phyloP scores from a whole-genome alignment of 2,888 invertebrate genomes.

The Leptopterna dolabrata region DNA sequence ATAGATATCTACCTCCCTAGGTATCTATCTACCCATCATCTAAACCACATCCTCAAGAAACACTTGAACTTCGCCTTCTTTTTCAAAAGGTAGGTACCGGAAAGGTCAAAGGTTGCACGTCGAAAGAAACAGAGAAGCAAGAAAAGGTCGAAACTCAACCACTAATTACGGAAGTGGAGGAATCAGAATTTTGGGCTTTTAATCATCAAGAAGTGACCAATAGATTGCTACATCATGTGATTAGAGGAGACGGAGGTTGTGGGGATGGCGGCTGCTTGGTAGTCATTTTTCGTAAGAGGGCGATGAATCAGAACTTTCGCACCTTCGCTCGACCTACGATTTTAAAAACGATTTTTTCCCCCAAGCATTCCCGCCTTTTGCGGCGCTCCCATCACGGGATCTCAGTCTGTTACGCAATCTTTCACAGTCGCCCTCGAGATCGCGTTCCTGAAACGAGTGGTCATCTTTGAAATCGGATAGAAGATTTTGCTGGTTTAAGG shows the following conservation, averaged over 20 bases:
- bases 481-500: not conserved
- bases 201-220: not conserved
- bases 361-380: not conserved
- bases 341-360: not conserved
- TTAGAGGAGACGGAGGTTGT: no score
- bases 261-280: not conserved
- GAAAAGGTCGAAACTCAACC: not conserved
- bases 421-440: not conserved
- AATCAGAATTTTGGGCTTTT: not conserved
- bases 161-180: not conserved
- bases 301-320: not conserved
- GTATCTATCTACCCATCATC: no score
- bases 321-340: not conserved
- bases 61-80: not conserved
- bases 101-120: not conserved
- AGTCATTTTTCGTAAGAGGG: not conserved
- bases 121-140: not conserved
- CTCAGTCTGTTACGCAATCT: not conserved
- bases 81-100: not conserved
- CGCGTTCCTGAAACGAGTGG: not conserved
- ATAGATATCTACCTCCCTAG: no score
- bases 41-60: no score
- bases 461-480: not conserved
- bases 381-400: not conserved
- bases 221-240: not conserved